Base-by-base conservation (phyloP, 1,140 invertebrate genomes). In the Pachypeltis micranthus region DNA sequence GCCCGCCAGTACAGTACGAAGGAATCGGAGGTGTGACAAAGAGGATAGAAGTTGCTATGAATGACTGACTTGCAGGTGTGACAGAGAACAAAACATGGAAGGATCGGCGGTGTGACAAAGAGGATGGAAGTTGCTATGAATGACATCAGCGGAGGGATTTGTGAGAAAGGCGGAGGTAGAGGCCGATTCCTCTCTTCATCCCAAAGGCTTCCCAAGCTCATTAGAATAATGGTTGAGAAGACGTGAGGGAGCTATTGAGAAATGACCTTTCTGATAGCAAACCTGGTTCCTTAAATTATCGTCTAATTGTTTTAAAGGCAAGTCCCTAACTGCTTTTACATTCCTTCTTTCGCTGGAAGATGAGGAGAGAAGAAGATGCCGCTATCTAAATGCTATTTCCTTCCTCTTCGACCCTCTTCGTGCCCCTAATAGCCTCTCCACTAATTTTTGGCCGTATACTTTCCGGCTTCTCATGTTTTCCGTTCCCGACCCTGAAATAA, bases 221-320 rank as follows among this genome's bases (percentile, higher is more conserved):
- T 51, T 51, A 51, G 47, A 51, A 51, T 51, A 51, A 51, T 51
- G 47, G 47, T 21, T 51, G 47, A 51, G 47, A 51, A 51, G 47
- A 51, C 47, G 47, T 51, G 47, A 51, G 47, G 47, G 47, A 51
- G 47, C 47, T 51, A 51, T 51, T 51, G 47, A 51, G 47, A 51
- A 51, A 51, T 51, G 47, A 51, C 47, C 47, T 51, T 51, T 51
- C 47, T 51, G 47, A 51, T 51, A 51, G 47, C 47, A 51, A 51
- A 51, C 47, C 47, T 51, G 47, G 47, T 51, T 51, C 47, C 47
- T 51, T 51, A 51, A 51, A 51, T 51, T 51, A 51, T 51, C 47
- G 47, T 51, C 47, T 51, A 51, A 51, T 51, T 51, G 47, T 51
- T 51, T 51, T 51, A 51, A 51, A 51, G 47, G 47, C 47, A 51